Evolutionary conservation across 2,888 invertebrate species (phyloP), one percentile per base, ranked within the genome.

Genomic region (Notodonta dromedarius): DNA sequence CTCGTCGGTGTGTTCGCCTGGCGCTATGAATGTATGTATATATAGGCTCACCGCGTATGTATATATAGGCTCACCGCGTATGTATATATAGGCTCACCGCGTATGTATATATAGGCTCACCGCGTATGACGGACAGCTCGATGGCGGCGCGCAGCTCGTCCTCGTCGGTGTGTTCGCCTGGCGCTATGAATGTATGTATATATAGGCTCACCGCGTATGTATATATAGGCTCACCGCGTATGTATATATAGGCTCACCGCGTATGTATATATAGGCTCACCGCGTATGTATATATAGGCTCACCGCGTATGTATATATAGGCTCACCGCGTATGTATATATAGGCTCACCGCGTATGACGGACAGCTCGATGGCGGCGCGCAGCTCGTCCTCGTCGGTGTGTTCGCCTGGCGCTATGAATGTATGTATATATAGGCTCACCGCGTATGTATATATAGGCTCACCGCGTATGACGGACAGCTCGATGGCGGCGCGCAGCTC

Each of bases 401-500:
- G 24, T 24, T 2, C 1, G 24, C 24, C 24, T 24, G 24, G 24
- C 24, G 24, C 1, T 24, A 24, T 24, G 1, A 2, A 24, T 24
- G 1, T 1, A 24, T 24, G 24, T 24, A 24, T n/a, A n/a, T n/a
- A 24, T 24, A 24, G 24, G 2, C 24, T 24, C 24, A 89, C 90
- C 90, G 60, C 91, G 62, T 7, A 90, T 86, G 52, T n/a, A n/a
- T n/a, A n/a, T n/a, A 24, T 24, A 24, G 24, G 2, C 24, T 24
- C 24, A 89, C 90, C 90, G 60, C 91, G 62, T 7, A 90, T 86
- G 52, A 89, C 87, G 14, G 90, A 88, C 6, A 90, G 75, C 63
- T 91, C 90, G n/a, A 90, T 83, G 73, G 90, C 91, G 3, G 87
- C 87, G 0, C 89, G 67, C 51, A 90, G 78, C 58, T 90, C 90